These are phyloP conservation scores for Sebastes kiyomatsui DNA, from an alignment of 2,797 vertebrate species.

Conservation along the genomic window DNA sequence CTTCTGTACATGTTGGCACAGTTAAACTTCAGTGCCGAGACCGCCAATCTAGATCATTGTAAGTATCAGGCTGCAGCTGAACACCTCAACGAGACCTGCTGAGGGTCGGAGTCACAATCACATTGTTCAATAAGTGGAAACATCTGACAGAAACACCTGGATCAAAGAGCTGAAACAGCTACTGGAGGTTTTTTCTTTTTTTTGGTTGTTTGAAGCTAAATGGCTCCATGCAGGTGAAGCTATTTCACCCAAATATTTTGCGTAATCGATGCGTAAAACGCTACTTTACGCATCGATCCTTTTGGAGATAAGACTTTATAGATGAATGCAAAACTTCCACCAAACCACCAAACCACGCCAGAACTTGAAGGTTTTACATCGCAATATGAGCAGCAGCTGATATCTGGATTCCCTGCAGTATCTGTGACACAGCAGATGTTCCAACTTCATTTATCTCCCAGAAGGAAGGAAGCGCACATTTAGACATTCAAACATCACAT, in stretches of 20 bases:
- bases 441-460: conserved; percentile 13
- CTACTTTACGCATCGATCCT: background rate
- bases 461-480: conserved; percentile 28
- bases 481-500: conserved; percentile 57
- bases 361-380: too few species aligned
- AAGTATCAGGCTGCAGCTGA: conserved; percentile 7
- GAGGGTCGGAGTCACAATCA: background rate
- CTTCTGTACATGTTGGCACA: conserved; percentile 31
- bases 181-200: background rate
- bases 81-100: background rate
- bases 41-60: conserved; percentile 21
- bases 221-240: background rate
- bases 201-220: background rate
- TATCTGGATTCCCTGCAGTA: background rate
- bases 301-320: background rate
- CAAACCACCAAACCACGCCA: rapidly evolving
- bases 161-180: background rate
- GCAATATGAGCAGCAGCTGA: background rate
- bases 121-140: background rate
- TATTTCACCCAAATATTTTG: background rate
- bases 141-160: background rate
- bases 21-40: background rate
- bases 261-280: background rate
- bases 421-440: background rate
- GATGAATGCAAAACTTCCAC: background rate